Evolutionary conservation across 2,113 vertebrate genomes (phyloP), one percentile per base, ranked within the genome.

Genomic region (Dipodomys ordii): DNA sequence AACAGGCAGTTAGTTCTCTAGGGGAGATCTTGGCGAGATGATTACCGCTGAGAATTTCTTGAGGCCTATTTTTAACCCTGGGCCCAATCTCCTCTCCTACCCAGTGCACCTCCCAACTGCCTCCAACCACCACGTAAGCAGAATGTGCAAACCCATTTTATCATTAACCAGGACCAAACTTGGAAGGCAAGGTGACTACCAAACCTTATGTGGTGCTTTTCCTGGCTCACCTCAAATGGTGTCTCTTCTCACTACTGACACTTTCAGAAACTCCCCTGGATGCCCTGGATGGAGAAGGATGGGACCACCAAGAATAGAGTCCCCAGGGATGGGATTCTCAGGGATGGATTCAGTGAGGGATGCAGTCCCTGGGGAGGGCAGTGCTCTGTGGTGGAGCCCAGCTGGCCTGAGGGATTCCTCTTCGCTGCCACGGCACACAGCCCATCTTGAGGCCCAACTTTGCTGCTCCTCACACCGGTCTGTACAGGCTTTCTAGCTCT

Each of bases 1-100:
- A 81, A 69, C 49, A 1, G 3, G 28, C 11, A 25, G 10, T 71
- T 78, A 25, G 10, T 71, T 78, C 92, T 83, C 71, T 32, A 46
- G 44, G 80, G 62, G 65, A 57, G 12, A 78, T 79, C 67, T 88
- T 67, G 53, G 80, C 30, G 77, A 62, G 49, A 53, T 71, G 53
- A 28, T 64, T 76, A 30, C 30, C 23, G 64, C 81, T 67, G 83
- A 83, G 93, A 87, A 69, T 83, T 92, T 77, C 69, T 57, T 15
- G 18, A 89, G 77, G 84, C 60, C 80, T 95, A 30, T 83, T 89
- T 92, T 96, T 72, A 94, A 64, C 87, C 57, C 44, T n/a, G 73
- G 76, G 44, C 64, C 64, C 76, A 57, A 72, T 92, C 46, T 88
- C 67, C 23, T 89, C 78, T 46, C 44, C 22, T 44, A 53, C 49